Base-by-base conservation (phyloP, 2,113 vertebrate genomes). In the Nesospiza acunhae region DNA sequence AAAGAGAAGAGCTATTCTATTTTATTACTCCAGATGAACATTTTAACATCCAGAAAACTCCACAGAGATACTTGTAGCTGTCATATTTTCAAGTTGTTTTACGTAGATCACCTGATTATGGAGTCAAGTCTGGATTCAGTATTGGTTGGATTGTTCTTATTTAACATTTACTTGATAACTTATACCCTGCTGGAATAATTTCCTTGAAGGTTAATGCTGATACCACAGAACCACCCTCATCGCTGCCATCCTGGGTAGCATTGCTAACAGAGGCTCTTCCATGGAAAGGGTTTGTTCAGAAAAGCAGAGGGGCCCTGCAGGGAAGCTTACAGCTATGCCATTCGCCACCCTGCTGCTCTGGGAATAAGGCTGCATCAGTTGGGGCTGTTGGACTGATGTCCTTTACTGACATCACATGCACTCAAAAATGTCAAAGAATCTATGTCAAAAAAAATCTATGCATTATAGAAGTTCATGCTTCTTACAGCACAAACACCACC, bases 1-100 rank as follows among this genome's bases (percentile, higher is more conserved):
- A 85, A 89, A 50, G 41, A 90, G 39, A 84, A 82, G 26, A 52
- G 21, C 35, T 93, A 21, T 39, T 64, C 30, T 68, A 18, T 70
- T 77, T 93, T 62, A 91, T 52, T 53, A 66, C 11, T 62, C 11
- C 66, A 58, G 37, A n/a, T 72, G 39, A 91, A 87, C 76, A 79
- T 21, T 66, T 78, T 18, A 82, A 79, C 22, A 58, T 50, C 15
- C 1, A 7, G 11, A 37, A 82, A 83, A 80, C 35, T 62, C 37
- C 64, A 53, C 6, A 44, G 28, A 49, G 11, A 49, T 27, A 53
- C 37, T 66, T 0, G 0, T 15, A 60, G 39, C n/a, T 26, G 35
- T 68, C 44, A 63, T 44, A 73, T 64, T 87, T 82, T 91, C 80
- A 67, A 82, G 37, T 10, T 83, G 37, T 42, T n/a, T 82, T 39